Evolutionary conservation across 2,888 invertebrate genomes (phyloP).

Genomic region (Nipponacmea schrenckii): DNA sequence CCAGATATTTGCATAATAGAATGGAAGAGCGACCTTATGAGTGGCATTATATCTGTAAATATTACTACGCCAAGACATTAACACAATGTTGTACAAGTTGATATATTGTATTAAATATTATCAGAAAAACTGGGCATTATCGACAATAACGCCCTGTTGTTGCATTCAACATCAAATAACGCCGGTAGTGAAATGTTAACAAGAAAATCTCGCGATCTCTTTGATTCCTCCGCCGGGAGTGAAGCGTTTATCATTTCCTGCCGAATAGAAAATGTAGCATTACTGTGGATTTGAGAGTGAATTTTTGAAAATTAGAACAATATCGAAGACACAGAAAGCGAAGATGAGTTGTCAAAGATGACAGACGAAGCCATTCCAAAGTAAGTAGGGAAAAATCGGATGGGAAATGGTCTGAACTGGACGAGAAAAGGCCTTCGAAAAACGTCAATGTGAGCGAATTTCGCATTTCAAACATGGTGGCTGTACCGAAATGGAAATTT

Average conservation of each 20-base stretch:
- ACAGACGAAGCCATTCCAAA: constrained; percentile 51
- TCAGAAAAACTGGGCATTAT: no score
- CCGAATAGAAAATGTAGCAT: not conserved
- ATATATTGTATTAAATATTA: no score
- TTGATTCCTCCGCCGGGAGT: not conserved
- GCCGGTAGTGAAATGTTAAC: no score
- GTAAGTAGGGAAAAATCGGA: constrained; percentile 41
- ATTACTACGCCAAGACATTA: no score
- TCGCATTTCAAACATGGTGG: constrained; percentile 33
- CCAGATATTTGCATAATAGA: no score
- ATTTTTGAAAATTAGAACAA: constrained; percentile 16
- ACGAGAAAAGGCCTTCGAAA: not conserved
- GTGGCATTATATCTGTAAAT: no score
- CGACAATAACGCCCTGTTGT: no score
- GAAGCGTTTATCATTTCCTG: not conserved
- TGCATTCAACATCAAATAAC: no score
- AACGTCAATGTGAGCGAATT: constrained; percentile 27
- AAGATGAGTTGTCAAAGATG: constrained; percentile 49
- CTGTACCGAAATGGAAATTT: no score
- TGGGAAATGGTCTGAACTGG: not conserved
- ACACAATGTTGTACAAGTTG: no score
- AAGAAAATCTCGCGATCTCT: not conserved
- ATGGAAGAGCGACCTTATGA: no score
- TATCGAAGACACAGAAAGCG: constrained; percentile 23
- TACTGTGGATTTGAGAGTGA: not conserved